A percentile compares a stretch with the other conserved stretches of the same genome.
These are phyloP conservation scores for Podocnemis expansa DNA, from an alignment of 2,113 vertebrate genomes.

Conservation along the genomic window DNA sequence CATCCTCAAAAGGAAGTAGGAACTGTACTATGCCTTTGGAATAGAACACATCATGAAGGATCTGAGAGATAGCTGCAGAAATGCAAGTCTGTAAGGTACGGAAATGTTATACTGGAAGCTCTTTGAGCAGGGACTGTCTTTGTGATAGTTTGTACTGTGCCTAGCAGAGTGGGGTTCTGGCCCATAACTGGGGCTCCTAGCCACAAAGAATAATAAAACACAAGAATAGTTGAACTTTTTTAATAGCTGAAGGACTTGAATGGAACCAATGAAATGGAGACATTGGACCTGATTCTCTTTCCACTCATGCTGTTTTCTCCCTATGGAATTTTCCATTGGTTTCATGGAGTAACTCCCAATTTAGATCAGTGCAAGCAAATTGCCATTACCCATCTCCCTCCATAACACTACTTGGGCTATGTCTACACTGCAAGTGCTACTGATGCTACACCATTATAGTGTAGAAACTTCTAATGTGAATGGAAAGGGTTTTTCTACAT, in stretches of 20 bases:
- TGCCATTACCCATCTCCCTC: accelerated
- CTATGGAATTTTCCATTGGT: accelerated
- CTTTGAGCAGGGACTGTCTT: neutral
- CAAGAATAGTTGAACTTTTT: neutral
- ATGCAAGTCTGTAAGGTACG: neutral
- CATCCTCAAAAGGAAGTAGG: neutral
- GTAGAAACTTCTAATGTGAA: neutral
- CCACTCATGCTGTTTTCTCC: neutral
- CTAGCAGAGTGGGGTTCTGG: no score
- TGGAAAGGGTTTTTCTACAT: neutral
- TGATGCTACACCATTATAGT: neutral
- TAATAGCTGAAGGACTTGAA: neutral
- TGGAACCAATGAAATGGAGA: neutral
- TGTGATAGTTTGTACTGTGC: neutral
- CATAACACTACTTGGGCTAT: neutral
- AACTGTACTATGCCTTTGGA: neutral
- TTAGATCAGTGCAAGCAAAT: accelerated
- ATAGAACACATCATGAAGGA: neutral
- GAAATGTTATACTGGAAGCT: neutral
- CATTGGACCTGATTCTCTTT: neutral
- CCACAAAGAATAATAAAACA: neutral
- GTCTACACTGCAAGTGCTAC: neutral
- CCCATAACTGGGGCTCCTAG: accelerated
- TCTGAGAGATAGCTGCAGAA: neutral
- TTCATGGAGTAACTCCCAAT: neutral